Evolutionary conservation across 1,140 invertebrate genomes (phyloP).

Genomic region (Streblospio benedicti): DNA sequence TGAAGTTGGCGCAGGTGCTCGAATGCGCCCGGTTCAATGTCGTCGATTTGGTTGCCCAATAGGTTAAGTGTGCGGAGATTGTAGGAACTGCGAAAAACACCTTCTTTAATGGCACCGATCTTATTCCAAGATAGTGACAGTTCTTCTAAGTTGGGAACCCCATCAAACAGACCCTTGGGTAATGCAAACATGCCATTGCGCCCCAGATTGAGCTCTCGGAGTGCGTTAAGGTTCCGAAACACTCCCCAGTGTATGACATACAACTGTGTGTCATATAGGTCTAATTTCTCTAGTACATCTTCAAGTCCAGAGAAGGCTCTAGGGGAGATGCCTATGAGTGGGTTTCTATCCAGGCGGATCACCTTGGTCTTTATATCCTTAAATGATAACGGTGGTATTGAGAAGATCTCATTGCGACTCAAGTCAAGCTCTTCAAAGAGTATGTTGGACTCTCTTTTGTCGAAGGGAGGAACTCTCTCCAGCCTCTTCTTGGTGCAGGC

Average conservation of each 20-base stretch:
- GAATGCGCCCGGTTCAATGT: slow-evolving; percentile 9
- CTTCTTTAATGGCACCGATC: not conserved
- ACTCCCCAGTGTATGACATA: slow-evolving; percentile 14
- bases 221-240: not conserved
- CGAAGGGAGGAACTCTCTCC: slow-evolving; percentile 3
- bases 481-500: slow-evolving; percentile 3
- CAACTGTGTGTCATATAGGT: not conserved
- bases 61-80: not conserved
- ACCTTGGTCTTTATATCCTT: not conserved
- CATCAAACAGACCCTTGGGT: slow-evolving; percentile 10
- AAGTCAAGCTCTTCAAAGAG: slow-evolving; percentile 6
- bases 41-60: not conserved
- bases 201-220: slow-evolving; percentile 2
- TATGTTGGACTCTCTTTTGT: not conserved
- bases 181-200: slow-evolving; percentile 11
- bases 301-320: slow-evolving; percentile 11
- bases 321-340: slow-evolving; percentile 11
- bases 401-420: slow-evolving; percentile 2
- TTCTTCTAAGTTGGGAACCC: slow-evolving; percentile 4
- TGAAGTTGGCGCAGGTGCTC: not conserved
- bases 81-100: not conserved
- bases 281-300: not conserved
- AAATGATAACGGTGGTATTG: slow-evolving; percentile 9
- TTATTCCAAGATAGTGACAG: slow-evolving; percentile 4
- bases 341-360: slow-evolving; percentile 7